Percentiles rank a stretch among this genome's conserved stretches.
phyloP scores from a whole-genome alignment of 2,888 invertebrate species.

The Griposia aprilina region DNA sequence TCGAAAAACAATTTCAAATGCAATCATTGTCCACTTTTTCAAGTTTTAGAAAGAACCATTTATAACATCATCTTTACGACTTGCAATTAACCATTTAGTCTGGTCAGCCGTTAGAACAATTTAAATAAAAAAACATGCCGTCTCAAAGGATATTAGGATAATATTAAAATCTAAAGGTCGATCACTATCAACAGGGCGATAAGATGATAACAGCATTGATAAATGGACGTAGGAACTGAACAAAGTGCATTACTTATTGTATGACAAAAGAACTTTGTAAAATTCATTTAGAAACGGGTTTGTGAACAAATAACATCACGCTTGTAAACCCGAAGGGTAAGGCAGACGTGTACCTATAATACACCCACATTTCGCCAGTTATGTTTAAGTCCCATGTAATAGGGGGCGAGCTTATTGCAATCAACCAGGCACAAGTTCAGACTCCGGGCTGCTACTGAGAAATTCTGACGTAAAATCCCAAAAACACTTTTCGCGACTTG shows the following conservation, averaged over 20 bases:
- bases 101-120: conserved; percentile 4
- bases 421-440: too few relatives aligned
- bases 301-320: too few relatives aligned
- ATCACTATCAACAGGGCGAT: conserved; percentile 47
- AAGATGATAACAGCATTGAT: conserved; percentile 53
- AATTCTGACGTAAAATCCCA: too few relatives aligned
- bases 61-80: neutral
- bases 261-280: conserved; percentile 19
- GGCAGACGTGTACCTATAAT: too few relatives aligned
- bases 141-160: conserved; percentile 18
- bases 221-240: conserved; percentile 47
- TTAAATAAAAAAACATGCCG: neutral
- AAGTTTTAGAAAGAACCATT: neutral
- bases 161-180: conserved; percentile 57
- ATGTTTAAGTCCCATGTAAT: neutral
- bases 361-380: neutral
- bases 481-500: too few relatives aligned
- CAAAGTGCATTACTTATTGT: conserved; percentile 9
- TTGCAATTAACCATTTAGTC: neutral
- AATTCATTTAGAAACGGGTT: neutral
- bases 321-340: too few relatives aligned
- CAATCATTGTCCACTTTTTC: neutral
- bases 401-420: too few relatives aligned
- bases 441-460: too few relatives aligned
- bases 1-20: conserved; percentile 1